A percentile compares a stretch with the other conserved stretches of the same genome.
These are phyloP conservation scores for Zosterops hypoxanthus DNA, from an alignment of 2,113 vertebrate species.

Conservation along the genomic window DNA sequence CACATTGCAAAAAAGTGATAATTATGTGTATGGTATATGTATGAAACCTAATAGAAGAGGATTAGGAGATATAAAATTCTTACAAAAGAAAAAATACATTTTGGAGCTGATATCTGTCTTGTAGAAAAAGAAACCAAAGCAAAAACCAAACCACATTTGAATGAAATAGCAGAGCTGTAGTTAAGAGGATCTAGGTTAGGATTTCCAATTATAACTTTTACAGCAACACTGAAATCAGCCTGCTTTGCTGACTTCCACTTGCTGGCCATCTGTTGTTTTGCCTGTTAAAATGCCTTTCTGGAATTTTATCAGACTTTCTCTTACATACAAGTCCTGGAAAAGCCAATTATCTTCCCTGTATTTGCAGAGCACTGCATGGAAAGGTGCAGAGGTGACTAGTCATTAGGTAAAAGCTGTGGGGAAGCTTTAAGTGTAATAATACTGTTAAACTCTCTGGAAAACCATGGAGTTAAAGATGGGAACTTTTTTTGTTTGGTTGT, in stretches of 20 bases:
- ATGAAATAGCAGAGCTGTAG: neutral
- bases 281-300: neutral
- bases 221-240: neutral
- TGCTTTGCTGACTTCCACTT: neutral
- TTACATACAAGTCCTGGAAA: neutral
- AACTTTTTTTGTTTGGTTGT: no score
- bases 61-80: slow-evolving; percentile 56
- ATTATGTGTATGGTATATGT: slow-evolving; percentile 42
- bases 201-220: slow-evolving; percentile 6
- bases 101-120: slow-evolving; percentile 42
- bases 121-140: neutral
- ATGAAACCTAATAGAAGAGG: slow-evolving; percentile 51
- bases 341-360: neutral
- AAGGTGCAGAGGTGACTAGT: neutral
- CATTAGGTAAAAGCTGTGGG: neutral
- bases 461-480: neutral
- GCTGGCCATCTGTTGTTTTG: neutral
- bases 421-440: neutral
- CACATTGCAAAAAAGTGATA: slow-evolving; percentile 39
- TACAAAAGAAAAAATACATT: slow-evolving; percentile 30
- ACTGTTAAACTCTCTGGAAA: neutral
- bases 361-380: neutral
- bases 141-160: neutral
- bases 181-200: neutral
- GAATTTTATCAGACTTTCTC: neutral